These are phyloP conservation scores for Aphyosemion australe DNA, from an alignment of 2,113 vertebrate species.

Conservation along the genomic window DNA sequence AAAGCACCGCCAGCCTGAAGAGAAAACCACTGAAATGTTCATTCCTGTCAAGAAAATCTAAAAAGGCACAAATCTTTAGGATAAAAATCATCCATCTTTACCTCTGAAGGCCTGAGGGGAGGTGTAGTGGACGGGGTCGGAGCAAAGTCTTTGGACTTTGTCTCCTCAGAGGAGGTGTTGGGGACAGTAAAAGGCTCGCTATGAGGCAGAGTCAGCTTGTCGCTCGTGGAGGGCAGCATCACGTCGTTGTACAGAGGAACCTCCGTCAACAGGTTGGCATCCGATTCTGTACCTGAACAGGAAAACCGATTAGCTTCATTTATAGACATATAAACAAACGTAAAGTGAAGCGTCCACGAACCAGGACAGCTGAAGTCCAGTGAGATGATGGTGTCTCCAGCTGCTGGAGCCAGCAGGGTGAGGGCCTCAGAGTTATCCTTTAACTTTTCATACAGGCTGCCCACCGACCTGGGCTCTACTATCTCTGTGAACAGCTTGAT, in stretches of 20 bases:
- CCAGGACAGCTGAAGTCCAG: conserved; percentile 90
- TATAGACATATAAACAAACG: background rate
- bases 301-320: background rate
- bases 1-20: conserved; percentile 84
- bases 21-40: conserved; percentile 30
- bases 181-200: conserved; percentile 84
- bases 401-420: conserved; percentile 90
- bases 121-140: conserved; percentile 77
- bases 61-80: background rate
- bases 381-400: conserved; percentile 92
- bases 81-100: conserved; percentile 43
- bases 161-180: conserved; percentile 80
- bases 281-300: conserved; percentile 78
- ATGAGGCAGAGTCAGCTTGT: conserved; percentile 86
- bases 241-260: conserved; percentile 95
- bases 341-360: conserved; percentile 58
- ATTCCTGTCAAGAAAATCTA: background rate
- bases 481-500: conserved; percentile 83
- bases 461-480: conserved; percentile 69
- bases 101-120: conserved; percentile 84
- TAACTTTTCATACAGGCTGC: conserved; percentile 88
- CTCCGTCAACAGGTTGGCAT: conserved; percentile 86
- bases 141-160: conserved; percentile 79
- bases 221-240: conserved; percentile 90
- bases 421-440: conserved; percentile 93